Evolutionary conservation across 2,797 vertebrate species (phyloP).

Genomic region (Artibeus lituratus): DNA sequence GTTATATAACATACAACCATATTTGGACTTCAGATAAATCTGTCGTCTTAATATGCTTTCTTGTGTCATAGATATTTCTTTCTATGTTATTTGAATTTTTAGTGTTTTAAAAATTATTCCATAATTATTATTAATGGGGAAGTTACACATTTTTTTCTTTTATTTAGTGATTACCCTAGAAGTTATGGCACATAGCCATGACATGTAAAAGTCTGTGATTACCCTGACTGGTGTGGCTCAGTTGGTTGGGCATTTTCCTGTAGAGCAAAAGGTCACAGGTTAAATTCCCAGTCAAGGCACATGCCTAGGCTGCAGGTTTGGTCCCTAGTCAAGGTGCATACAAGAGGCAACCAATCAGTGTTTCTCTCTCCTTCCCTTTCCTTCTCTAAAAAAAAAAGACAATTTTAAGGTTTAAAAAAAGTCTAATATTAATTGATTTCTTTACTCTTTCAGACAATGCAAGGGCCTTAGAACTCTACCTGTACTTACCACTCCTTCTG

Average conservation of each 20-base stretch:
- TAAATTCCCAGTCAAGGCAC: neutral
- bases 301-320: neutral
- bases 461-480: neutral
- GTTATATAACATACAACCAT: neutral
- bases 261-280: neutral
- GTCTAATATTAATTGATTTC: neutral
- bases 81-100: neutral
- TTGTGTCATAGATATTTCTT: neutral
- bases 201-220: neutral
- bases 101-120: neutral
- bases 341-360: neutral
- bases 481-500: neutral
- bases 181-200: neutral
- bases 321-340: neutral
- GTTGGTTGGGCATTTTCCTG: neutral
- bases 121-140: neutral
- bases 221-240: neutral
- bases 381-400: neutral
- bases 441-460: neutral
- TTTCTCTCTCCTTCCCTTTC: neutral
- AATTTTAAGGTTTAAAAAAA: neutral
- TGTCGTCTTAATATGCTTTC: neutral
- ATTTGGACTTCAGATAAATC: slow-evolving; percentile 27
- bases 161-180: neutral
- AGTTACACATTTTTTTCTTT: neutral